Percentiles rank a stretch among this genome's conserved stretches.
Conservation (phyloP, 2,797 vertebrate species). For the Silurus lanzhouensis region DNA sequence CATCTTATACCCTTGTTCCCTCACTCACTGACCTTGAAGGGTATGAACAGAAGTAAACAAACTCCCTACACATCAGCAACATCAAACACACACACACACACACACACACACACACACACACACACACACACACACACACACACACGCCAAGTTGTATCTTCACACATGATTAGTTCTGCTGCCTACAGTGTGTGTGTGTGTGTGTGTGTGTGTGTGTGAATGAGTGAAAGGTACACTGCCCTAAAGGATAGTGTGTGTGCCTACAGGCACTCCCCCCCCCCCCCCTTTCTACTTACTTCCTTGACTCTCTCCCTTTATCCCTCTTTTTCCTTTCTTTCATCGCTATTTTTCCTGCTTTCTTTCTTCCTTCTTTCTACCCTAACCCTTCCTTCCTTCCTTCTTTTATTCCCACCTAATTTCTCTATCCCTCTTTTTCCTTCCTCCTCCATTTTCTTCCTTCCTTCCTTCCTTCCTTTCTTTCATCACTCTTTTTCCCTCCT, state of each 20-base stretch:
- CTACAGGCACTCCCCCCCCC: not conserved
- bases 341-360: not conserved
- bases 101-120: slow-evolving; percentile 4
- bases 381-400: not conserved
- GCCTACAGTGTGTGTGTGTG: not conserved
- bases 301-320: not conserved
- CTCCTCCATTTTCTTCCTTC: not conserved
- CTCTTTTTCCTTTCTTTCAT: not conserved
- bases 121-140: slow-evolving; percentile 3
- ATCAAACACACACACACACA: slow-evolving; percentile 7
- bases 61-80: slow-evolving; percentile 9
- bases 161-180: slow-evolving; percentile 15
- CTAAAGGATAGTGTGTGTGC: not conserved
- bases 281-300: not conserved
- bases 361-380: not conserved
- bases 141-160: not conserved
- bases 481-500: too few relatives aligned
- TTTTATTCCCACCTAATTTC: too few relatives aligned
- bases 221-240: not conserved
- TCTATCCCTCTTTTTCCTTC: not conserved
- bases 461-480: too few relatives aligned
- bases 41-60: slow-evolving; percentile 19
- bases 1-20: slow-evolving; percentile 16
- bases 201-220: not conserved
- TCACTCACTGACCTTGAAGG: not conserved